phyloP scores from a whole-genome alignment of 2,797 vertebrate genomes.

The Channallabes apus region DNA sequence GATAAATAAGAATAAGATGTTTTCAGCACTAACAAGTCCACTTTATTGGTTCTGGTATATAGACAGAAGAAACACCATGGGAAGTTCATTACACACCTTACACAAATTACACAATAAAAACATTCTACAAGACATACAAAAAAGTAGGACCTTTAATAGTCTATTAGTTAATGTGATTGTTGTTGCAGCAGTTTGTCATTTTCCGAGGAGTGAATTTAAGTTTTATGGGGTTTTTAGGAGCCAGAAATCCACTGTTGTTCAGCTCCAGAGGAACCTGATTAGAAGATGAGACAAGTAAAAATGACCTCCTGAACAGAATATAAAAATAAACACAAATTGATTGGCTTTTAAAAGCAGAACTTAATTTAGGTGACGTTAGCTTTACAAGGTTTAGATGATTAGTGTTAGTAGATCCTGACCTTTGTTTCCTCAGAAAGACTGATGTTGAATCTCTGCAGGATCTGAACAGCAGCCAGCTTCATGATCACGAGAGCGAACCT shows the following conservation, averaged over 20 bases:
- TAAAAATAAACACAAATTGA: no score
- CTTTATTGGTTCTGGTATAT: background rate
- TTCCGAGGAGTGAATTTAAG: slow-evolving; percentile 72
- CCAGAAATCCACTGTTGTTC: slow-evolving; percentile 57
- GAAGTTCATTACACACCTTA: background rate
- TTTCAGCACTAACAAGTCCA: background rate
- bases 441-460: no score
- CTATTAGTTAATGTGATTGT: background rate
- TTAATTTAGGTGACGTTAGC: no score
- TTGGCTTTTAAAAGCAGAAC: no score
- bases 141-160: background rate
- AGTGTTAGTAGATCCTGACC: no score
- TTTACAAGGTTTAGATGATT: no score
- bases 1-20: background rate
- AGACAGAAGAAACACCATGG: background rate
- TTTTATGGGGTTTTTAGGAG: slow-evolving; percentile 72
- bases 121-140: background rate
- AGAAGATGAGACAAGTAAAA: background rate
- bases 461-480: no score
- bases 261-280: slow-evolving; percentile 75
- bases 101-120: background rate
- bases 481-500: no score
- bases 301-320: no score
- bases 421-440: no score
- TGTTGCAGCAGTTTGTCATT: background rate